These are phyloP conservation scores for Cliona cf. orientalis DNA, from an alignment of 37 sponge, comb jelly and placozoan species.

Conservation along the genomic window DNA sequence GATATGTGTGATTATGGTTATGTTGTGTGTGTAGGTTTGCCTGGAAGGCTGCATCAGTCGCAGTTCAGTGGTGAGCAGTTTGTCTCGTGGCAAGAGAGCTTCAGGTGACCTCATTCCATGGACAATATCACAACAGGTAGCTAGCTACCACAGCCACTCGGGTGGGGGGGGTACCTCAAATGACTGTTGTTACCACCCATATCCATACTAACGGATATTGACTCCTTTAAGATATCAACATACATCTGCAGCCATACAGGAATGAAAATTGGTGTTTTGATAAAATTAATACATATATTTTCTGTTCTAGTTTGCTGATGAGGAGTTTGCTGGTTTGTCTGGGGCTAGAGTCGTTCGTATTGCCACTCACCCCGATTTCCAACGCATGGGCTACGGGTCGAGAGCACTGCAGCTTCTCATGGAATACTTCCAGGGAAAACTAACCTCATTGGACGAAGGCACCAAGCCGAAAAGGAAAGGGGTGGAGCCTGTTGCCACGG, in stretches of 20 bases:
- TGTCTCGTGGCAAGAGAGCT: constrained; percentile 82
- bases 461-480: not conserved
- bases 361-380: constrained; percentile 96
- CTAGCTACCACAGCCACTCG: not conserved
- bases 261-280: not conserved
- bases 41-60: constrained; percentile 90
- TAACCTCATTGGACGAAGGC: constrained; percentile 51
- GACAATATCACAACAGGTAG: constrained; percentile 93
- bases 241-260: not conserved
- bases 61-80: constrained; percentile 60
- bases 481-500: not conserved
- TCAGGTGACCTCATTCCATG: constrained; percentile 99
- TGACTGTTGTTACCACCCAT: too few relatives aligned
- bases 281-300: not conserved
- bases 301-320: constrained; percentile 83
- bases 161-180: too few relatives aligned
- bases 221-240: too few relatives aligned
- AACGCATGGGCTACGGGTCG: constrained; percentile 97
- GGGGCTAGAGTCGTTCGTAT: constrained; percentile 94
- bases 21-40: constrained; percentile 94
- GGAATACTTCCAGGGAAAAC: constrained; percentile 79
- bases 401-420: constrained; percentile 78
- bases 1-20: too few relatives aligned
- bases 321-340: constrained; percentile 87
- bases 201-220: too few relatives aligned